Percentiles rank a stretch among this genome's conserved stretches.
Conservation (phyloP, 2,797 vertebrate species). For the Pelobates cultripes region DNA sequence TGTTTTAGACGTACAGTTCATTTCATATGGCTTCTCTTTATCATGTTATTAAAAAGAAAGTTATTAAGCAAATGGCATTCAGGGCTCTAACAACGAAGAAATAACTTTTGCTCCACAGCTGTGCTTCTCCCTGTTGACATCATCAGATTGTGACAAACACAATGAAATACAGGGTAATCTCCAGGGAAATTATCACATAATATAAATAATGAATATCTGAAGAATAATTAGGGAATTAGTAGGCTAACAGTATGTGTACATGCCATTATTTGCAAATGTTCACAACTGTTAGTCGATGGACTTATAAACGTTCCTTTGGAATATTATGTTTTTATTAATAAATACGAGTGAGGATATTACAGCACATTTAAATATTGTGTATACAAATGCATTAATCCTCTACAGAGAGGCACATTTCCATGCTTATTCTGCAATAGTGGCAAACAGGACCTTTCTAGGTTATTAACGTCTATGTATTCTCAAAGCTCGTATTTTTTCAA, state of each 20-base stretch:
- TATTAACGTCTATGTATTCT: too few species aligned
- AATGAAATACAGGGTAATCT: slow-evolving; percentile 21
- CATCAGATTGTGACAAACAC: slow-evolving; percentile 52
- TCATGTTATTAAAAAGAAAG: slow-evolving; percentile 52
- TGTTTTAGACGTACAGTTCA: slow-evolving; percentile 43
- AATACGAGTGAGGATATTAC: too few species aligned
- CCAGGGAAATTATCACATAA: slow-evolving; percentile 38
- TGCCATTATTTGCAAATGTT: slow-evolving; percentile 3
- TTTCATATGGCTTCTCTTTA: slow-evolving; percentile 54
- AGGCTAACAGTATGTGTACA: slow-evolving; percentile 21
- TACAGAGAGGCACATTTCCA: too few species aligned
- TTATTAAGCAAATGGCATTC: slow-evolving; percentile 53
- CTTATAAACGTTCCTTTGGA: neutral
- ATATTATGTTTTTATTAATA: neutral
- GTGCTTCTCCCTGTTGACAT: slow-evolving; percentile 32
- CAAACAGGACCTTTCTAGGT: neutral
- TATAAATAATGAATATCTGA: slow-evolving; percentile 42
- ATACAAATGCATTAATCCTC: too few species aligned
- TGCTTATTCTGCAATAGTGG: neutral
- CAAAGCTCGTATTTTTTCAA: too few species aligned
- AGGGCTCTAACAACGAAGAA: slow-evolving; percentile 20
- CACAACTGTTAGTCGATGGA: neutral
- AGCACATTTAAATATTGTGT: too few species aligned
- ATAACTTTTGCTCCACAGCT: slow-evolving; percentile 46
- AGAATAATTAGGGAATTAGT: slow-evolving; percentile 44